Conservation (phyloP, 2,113 vertebrate species). For the Xiphophorus couchianus region DNA sequence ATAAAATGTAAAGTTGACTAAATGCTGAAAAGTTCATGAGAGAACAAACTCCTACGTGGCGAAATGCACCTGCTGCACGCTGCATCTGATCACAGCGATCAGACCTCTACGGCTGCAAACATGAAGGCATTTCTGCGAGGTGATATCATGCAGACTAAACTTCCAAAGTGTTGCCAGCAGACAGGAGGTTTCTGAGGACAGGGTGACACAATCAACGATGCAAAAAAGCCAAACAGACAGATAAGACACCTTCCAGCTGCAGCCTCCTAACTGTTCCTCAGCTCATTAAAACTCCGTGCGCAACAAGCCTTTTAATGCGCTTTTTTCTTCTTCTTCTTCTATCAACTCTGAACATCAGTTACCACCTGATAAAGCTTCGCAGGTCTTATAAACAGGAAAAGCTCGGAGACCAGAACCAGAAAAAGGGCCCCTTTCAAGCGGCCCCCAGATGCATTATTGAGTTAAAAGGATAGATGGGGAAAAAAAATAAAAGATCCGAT, state of each 20-base stretch:
- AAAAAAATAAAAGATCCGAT: slow-evolving; percentile 75
- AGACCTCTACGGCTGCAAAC: background rate
- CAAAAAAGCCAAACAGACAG: slow-evolving; percentile 31
- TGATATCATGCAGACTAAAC: slow-evolving; percentile 14
- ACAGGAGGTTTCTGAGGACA: slow-evolving; percentile 43
- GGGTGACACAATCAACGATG: slow-evolving; percentile 38
- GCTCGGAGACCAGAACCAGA: slow-evolving; percentile 54
- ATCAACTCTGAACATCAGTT: slow-evolving; percentile 67
- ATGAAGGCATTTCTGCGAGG: slow-evolving; percentile 1
- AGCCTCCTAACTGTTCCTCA: background rate
- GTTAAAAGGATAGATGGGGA: slow-evolving; percentile 72
- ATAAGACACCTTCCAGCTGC: slow-evolving; percentile 33
- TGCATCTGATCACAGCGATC: background rate
- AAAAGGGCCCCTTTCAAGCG: slow-evolving; percentile 45
- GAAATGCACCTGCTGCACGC: slow-evolving; percentile 4
- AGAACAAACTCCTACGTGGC: too few relatives aligned
- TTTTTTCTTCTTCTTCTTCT: slow-evolving; percentile 13
- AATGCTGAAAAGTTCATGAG: too few relatives aligned
- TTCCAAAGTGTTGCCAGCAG: slow-evolving; percentile 9
- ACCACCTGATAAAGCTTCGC: slow-evolving; percentile 63
- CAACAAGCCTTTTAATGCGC: slow-evolving; percentile 51
- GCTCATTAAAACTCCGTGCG: slow-evolving; percentile 5
- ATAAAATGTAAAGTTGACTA: too few relatives aligned
- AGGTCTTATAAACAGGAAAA: slow-evolving; percentile 77
- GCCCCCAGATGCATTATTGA: slow-evolving; percentile 65